Percentiles rank a stretch among this genome's conserved stretches.
phyloP scores from a whole-genome alignment of 2,888 invertebrate genomes.

The Drosophila melanosoma region DNA sequence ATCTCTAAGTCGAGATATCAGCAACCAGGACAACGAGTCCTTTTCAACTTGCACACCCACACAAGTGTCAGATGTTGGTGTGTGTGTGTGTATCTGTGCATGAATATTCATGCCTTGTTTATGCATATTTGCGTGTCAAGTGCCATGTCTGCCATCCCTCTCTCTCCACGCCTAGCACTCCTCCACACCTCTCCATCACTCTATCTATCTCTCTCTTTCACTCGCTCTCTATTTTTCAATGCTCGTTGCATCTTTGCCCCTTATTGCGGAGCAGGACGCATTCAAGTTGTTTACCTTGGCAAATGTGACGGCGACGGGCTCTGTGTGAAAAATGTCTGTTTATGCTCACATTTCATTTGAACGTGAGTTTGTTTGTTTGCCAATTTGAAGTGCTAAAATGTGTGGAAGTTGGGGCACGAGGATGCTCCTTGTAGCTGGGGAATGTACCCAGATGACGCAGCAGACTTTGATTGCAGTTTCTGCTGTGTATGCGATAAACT shows the following conservation, averaged over 20 bases:
- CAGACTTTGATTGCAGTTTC: constrained; percentile 73
- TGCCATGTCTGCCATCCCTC: constrained; percentile 44
- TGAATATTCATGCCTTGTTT: constrained; percentile 79
- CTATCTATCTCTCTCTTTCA: constrained; percentile 10
- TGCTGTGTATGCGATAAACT: constrained; percentile 66
- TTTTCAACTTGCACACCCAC: constrained; percentile 53
- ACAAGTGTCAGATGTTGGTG: constrained; percentile 35
- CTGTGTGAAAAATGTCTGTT: constrained; percentile 80
- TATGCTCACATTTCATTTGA: constrained; percentile 80
- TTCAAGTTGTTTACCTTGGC: constrained; percentile 77
- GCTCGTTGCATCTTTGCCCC: constrained; percentile 53
- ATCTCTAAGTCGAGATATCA: constrained; percentile 77
- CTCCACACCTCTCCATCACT: constrained; percentile 1
- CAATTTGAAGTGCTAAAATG: constrained; percentile 76
- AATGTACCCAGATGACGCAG: constrained; percentile 31
- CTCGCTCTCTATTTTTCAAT: constrained; percentile 6
- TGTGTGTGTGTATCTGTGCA: constrained; percentile 55
- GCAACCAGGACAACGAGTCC: constrained; percentile 53
- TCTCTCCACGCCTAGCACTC: not conserved
- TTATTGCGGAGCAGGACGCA: constrained; percentile 63
- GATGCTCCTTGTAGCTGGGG: constrained; percentile 9
- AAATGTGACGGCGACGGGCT: constrained; percentile 48
- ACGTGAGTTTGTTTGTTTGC: constrained; percentile 78
- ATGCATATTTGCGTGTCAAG: constrained; percentile 82
- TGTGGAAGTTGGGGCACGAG: constrained; percentile 8